These are phyloP conservation scores for Epiblema foenella DNA, from an alignment of 2,888 invertebrate species.

Conservation along the genomic window DNA sequence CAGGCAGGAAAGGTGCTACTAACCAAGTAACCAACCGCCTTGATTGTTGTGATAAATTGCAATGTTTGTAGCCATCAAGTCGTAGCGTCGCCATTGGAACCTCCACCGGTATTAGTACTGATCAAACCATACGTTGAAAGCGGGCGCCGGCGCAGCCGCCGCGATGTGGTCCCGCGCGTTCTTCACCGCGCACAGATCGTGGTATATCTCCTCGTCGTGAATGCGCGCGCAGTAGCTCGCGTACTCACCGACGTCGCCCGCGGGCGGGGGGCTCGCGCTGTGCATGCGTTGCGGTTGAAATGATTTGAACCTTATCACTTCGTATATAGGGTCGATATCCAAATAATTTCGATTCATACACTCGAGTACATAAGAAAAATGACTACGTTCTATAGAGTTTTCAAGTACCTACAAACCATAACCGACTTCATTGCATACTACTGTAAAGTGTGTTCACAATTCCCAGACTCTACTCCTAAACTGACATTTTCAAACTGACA, in stretches of 20 bases:
- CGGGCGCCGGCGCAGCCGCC: slow-evolving; percentile 58
- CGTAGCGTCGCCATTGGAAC: not conserved
- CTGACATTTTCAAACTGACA: not conserved
- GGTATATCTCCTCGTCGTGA: slow-evolving; percentile 96
- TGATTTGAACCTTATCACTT: not conserved
- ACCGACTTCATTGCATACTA: not conserved
- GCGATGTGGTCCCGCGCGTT: slow-evolving; percentile 60
- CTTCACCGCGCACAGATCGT: slow-evolving; percentile 94
- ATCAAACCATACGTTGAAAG: slow-evolving; percentile 78
- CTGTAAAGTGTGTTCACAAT: not conserved
- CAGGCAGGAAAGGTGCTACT: too few relatives aligned
- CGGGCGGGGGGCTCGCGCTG: slow-evolving; percentile 49
- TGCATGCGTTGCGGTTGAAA: slow-evolving; percentile 50
- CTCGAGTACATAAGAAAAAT: not conserved
- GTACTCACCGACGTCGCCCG: slow-evolving; percentile 85
- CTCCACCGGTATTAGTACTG: slow-evolving; percentile 36
- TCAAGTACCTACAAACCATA: not conserved
- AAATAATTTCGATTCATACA: not conserved
- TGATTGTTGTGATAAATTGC: slow-evolving; percentile 4
- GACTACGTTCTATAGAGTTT: not conserved
- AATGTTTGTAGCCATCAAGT: not conserved
- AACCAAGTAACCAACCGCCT: too few relatives aligned
- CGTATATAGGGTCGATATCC: not conserved
- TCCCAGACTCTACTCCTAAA: not conserved
- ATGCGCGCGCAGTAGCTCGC: slow-evolving; percentile 89